phyloP scores from a whole-genome alignment of 2,797 vertebrate genomes.

The Clarias fuscus region DNA sequence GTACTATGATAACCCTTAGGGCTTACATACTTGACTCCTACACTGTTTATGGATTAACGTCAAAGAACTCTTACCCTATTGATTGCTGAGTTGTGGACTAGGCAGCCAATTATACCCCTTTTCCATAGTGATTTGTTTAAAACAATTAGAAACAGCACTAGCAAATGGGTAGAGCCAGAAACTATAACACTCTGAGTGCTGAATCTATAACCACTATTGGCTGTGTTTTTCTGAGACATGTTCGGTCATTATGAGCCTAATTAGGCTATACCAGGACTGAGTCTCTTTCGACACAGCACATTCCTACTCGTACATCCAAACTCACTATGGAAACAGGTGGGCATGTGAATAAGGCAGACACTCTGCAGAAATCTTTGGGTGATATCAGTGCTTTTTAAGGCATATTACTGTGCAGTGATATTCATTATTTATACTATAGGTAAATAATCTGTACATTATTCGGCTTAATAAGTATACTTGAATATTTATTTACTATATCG shows the following conservation, averaged over 20 bases:
- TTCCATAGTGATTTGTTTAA: constrained; percentile 53
- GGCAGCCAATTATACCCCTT: constrained; percentile 43
- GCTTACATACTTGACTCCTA: constrained; percentile 6
- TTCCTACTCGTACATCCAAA: not conserved
- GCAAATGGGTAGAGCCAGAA: constrained; percentile 34
- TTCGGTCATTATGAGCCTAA: constrained; percentile 28
- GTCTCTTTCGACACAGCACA: not conserved
- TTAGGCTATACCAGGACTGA: constrained; percentile 12
- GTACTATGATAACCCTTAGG: not conserved
- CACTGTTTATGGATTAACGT: constrained; percentile 44
- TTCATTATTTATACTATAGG: not conserved
- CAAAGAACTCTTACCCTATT: constrained; percentile 47
- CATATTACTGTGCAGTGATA: not conserved
- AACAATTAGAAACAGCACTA: constrained; percentile 50
- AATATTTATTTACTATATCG: not conserved
- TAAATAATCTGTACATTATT: not conserved
- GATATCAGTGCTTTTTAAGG: not conserved
- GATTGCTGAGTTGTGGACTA: constrained; percentile 48
- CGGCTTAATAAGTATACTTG: not conserved
- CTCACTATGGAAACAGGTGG: not conserved
- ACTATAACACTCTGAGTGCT: constrained; percentile 27
- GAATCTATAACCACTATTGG: constrained; percentile 17
- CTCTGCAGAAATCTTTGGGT: not conserved
- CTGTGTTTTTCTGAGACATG: constrained; percentile 19
- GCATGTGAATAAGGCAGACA: not conserved